Evolutionary conservation across 2,888 invertebrate genomes (phyloP), one percentile per base, ranked within the genome.

Genomic region (Aphidoletes aphidimyza): DNA sequence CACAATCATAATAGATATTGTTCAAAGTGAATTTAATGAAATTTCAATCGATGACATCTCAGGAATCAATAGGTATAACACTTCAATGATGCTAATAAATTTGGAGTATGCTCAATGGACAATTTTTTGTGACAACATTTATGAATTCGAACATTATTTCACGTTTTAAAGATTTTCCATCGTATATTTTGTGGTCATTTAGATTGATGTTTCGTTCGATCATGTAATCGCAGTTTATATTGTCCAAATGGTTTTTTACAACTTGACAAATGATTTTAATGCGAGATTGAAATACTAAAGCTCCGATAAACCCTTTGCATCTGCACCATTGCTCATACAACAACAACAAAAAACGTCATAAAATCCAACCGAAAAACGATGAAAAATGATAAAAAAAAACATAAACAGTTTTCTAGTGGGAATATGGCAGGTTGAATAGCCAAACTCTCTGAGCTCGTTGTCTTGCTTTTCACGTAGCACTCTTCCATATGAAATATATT

Each of bases 191-290:
- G n/a, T n/a, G n/a, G n/a, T n/a, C n/a, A n/a, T n/a, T n/a, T n/a
- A 54, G n/a, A 54, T 54, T 22, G 54, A n/a, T 30, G 30, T 11
- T 30, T 30, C 14, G 26, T 30, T 69, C 9, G 69, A 26, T 54
- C 54, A n/a, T 54, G 69, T n/a, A 9, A 69, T 34, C n/a, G 69
- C 54, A 54, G 22, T 54, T 69, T 30, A 14, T 30, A 69, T 30
- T 11, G 30, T 26, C n/a, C 54, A 54, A 54, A 54, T 0, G 36
- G 6, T 78, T 81, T 37, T 81, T 37, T 37, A 6, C 6, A 81
- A n/a, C 81, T 81, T 37, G 81, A 81, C 37, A 81, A 81, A 81
- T 81, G 37, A 81, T 81, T 81, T 81, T 36, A 37, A 81, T 81
- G 81, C n/a, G 11, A 17, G 22, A 81, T 37, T 37, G 37, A 37